A percentile compares a stretch with the other conserved stretches of the same genome.
Conservation (phyloP, 2,797 vertebrate species). For the Acipenser transmontanus region DNA sequence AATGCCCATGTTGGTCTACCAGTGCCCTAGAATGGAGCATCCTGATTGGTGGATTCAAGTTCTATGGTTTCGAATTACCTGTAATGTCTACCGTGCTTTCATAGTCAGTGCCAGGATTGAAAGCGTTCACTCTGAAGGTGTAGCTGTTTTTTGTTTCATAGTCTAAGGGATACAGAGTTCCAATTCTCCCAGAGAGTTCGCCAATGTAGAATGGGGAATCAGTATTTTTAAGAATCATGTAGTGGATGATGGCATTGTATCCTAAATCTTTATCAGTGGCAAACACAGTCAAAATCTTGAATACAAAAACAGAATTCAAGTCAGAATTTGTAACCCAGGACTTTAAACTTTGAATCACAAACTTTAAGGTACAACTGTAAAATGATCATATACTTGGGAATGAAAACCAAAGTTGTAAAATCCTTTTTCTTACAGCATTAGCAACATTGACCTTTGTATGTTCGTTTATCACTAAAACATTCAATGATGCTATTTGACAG, state of each 20-base stretch:
- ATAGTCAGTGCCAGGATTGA: slow-evolving; percentile 27
- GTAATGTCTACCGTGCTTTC: slow-evolving; percentile 37
- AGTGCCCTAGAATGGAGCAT: too few species aligned
- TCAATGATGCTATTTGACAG: too few species aligned
- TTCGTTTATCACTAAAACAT: too few species aligned
- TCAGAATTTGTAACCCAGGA: not conserved
- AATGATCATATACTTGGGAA: too few species aligned
- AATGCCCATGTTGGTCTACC: too few species aligned
- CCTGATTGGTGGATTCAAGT: too few species aligned
- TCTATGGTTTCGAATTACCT: slow-evolving; percentile 27
- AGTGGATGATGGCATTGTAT: slow-evolving; percentile 38
- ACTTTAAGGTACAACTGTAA: too few species aligned
- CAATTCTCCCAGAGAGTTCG: slow-evolving; percentile 37
- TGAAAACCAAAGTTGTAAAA: too few species aligned
- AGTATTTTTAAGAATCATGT: slow-evolving; percentile 26
- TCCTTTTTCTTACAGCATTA: too few species aligned
- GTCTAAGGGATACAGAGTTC: slow-evolving; percentile 36
- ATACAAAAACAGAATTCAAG: not conserved
- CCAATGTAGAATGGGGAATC: slow-evolving; percentile 29
- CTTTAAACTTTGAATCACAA: too few species aligned
- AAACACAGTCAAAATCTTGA: slow-evolving; percentile 37
- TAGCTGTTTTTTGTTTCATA: slow-evolving; percentile 33
- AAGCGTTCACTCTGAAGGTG: slow-evolving; percentile 33
- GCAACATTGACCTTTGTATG: too few species aligned
- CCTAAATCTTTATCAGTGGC: slow-evolving; percentile 40